Evolutionary conservation across 2,797 vertebrate genomes (phyloP), one percentile per base, ranked within the genome.

Genomic region (Lacerta viridis): DNA sequence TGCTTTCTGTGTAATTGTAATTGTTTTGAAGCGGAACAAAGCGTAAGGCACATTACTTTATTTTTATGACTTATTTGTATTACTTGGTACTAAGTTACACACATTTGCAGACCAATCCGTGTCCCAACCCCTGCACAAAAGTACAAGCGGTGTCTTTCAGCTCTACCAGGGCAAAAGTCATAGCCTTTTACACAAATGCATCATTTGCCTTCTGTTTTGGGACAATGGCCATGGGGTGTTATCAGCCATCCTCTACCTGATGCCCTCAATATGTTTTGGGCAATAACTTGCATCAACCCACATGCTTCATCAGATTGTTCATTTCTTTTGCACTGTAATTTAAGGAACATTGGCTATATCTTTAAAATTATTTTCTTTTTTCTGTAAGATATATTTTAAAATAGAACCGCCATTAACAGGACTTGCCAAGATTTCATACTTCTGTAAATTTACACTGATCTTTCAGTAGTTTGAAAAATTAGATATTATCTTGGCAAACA

Each of bases 1-100:
- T 15, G 0, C 93, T 33, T 8, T 39, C 77, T 92, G 93, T 91
- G 93, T 50, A 88, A 85, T 95, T 91, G 93, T 50, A 88, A 85
- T 95, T 33, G 76, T 94, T 88, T 86, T 91, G 50, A 97, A 96
- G 90, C 46, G 90, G 84, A 96, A 92, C 89, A 79, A 89, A 95
- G 94, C 91, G 97, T 97, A 94, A 97, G 96, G n/a, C 0, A 0
- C 33, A 29, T 83, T 87, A 20, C 69, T 46, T 69, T 29, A 13
- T 84, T 27, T 23, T 69, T 5, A 20, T n/a, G 89, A 36, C 3
- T 1, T 50, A 29, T 80, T 41, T 69, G 10, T 36, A 33, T 9
- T 13, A 64, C 61, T 64, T 1, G 6, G 61, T 64, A 64, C 33
- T 36, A 66, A 13, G 11, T 50, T 79, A 79, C 61, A 88, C 23